Base-by-base conservation (phyloP, 2,888 invertebrate species). In the Orthosia cruda region DNA sequence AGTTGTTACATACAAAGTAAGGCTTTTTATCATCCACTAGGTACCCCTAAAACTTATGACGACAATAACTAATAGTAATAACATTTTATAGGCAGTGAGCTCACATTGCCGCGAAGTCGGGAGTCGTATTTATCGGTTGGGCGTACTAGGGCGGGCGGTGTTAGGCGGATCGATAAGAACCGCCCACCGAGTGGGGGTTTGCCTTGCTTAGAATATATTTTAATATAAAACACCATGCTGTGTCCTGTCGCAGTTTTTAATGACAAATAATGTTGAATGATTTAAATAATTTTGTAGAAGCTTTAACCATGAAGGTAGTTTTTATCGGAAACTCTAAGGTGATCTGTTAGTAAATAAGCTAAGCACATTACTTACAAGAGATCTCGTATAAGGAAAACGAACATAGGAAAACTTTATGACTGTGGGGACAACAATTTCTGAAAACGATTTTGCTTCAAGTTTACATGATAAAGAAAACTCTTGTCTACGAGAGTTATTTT, bases 41-140 rank as follows among this genome's bases (percentile, higher is more conserved):
- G 79, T 87, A 86, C 87, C 87, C 86, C 88, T 91, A 90, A 90
- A 92, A 91, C 88, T 93, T 91, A 93, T 92, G 92, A 91, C 89
- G 89, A 91, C 91, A 91, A 92, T 94, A 94, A 94, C 90, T 93
- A 93, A 93, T 92, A 92, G 92, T 89, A 95, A 95, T 95, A 95
- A 93, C 91, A 91, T 93, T 95, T 95, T 94, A 95, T 94, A 93
- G 93, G 89, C 91, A 87, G 90, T 89, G 91, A 89, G 90, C 91
- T 92, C 90, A 93, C 92, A 92, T 90, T 89, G 92, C 90, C 90
- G 87, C 81, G 86, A 87, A 87, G 90, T 83, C 84, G 87, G 90
- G 87, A 87, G 91, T 88, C 87, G 88, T 90, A 87, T 90, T 90
- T 92, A 91, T 89, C 90, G 91, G 88, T 82, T 90, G 93, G 95